Evolutionary conservation across 2,113 vertebrate species (phyloP), one percentile per base, ranked within the genome.

Genomic region (Anguilla japonica): DNA sequence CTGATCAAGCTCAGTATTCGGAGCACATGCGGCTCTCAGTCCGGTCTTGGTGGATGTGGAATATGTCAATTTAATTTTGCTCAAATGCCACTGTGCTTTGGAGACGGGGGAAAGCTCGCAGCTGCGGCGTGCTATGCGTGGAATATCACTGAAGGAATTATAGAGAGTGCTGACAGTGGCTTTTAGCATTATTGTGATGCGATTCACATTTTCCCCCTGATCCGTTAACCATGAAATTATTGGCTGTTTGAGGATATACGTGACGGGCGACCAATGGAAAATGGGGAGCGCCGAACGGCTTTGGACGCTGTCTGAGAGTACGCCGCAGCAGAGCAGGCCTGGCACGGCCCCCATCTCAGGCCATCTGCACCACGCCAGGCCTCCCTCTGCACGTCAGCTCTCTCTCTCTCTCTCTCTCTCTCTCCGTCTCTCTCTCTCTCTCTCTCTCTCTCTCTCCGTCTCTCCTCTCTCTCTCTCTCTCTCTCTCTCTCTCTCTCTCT

Each of bases 141-240:
- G 18, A 43, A 13, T 82, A 82, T 82, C 81, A 82, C 26, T 22
- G 41, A 53, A 82, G 41, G 26, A 82, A 82, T 46, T 43, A 82
- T 53, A 26, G n/a, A n/a, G n/a, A 29, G 71, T 82, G 81, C 81
- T 82, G 81, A 82, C 41, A 43, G 67, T 56, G 71, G 43, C 71
- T 84, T 63, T 81, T 84, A 41, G 60, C 83, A 18, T 75, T 84
- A 67, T 84, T 53, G 57, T 67, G 57, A 84, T 29, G 46, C 22
- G 81, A 50, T 82, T 81, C 50, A 56, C 14, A 63, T 82, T 86
- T 22, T 43, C n/a, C 39, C 57, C n/a, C 57, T 41, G 39, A 26
- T 82, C 81, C 41, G 60, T 86, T 39, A n/a, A 43, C 79, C 41
- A 43, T 46, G 57, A 39, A 50, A 82, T 82, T 60, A n/a, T 86